Conservation (phyloP, 2,113 vertebrate species). For the Prinia subflava region DNA sequence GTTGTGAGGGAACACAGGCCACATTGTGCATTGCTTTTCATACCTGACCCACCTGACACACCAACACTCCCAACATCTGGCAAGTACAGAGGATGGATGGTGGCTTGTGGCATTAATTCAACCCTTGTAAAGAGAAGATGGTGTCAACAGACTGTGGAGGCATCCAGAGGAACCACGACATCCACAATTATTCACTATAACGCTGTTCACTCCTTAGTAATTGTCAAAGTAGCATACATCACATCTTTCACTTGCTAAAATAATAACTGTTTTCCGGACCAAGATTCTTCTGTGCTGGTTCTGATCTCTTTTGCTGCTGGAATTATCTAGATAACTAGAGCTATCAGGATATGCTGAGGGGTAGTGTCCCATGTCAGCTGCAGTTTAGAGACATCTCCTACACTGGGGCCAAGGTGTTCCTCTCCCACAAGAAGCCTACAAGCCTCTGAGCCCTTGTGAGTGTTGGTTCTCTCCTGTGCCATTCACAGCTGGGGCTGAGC, state of each 20-base stretch:
- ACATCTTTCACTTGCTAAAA: neutral
- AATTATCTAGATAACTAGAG: neutral
- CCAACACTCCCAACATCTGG: neutral
- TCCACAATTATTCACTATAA: neutral
- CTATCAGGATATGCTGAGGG: neutral
- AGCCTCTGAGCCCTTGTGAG: neutral
- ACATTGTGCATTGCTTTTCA: neutral
- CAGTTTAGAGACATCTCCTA: neutral
- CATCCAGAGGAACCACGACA: neutral
- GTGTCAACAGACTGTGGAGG: neutral
- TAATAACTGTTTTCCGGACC: neutral
- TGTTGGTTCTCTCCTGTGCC: neutral
- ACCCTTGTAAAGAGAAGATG: neutral
- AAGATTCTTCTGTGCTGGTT: neutral
- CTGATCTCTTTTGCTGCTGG: neutral
- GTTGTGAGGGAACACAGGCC: neutral
- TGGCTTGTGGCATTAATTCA: neutral
- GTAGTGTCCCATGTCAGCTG: neutral
- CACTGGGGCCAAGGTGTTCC: neutral
- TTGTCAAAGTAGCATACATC: neutral
- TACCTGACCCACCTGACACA: neutral
- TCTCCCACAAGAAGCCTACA: neutral
- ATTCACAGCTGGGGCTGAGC: neutral
- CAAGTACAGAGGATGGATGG: neutral
- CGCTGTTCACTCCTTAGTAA: neutral